These are phyloP conservation scores for Podarcis cretensis DNA, from an alignment of 2,113 vertebrate genomes.

Conservation along the genomic window DNA sequence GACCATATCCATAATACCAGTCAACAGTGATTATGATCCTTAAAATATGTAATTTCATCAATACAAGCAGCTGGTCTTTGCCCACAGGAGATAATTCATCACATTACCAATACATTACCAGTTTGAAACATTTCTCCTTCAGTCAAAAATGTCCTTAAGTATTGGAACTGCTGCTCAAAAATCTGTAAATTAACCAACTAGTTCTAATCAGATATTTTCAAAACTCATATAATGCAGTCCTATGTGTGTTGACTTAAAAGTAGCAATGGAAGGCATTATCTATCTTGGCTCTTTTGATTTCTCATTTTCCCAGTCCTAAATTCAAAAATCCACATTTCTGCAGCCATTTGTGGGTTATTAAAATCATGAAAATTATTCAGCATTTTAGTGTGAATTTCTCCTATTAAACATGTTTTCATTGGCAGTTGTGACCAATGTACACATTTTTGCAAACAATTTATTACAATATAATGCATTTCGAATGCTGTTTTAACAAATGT, in stretches of 20 bases:
- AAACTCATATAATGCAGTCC: not conserved
- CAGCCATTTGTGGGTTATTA: too few relatives aligned
- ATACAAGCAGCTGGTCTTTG: not conserved
- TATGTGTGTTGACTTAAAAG: not conserved
- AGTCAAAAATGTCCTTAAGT: not conserved
- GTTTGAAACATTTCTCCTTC: not conserved
- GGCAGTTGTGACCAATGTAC: too few relatives aligned
- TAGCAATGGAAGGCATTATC: too few relatives aligned
- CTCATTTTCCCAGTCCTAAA: too few relatives aligned
- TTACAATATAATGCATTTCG: too few relatives aligned
- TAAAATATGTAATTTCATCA: not conserved
- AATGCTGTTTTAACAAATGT: too few relatives aligned
- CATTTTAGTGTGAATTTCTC: too few relatives aligned
- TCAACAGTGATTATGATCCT: not conserved
- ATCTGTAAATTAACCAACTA: not conserved
- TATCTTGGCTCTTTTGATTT: too few relatives aligned
- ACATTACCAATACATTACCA: not conserved
- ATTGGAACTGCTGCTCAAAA: not conserved
- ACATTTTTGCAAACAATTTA: too few relatives aligned
- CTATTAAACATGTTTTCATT: too few relatives aligned
- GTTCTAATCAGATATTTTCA: not conserved
- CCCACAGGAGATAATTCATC: not conserved
- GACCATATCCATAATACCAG: not conserved
- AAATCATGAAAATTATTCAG: too few relatives aligned
- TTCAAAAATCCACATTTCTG: too few relatives aligned